Percentiles rank a stretch among this genome's conserved stretches.
phyloP scores from a whole-genome alignment of 2,888 invertebrate species.

The Yponomeuta plumbellus region DNA sequence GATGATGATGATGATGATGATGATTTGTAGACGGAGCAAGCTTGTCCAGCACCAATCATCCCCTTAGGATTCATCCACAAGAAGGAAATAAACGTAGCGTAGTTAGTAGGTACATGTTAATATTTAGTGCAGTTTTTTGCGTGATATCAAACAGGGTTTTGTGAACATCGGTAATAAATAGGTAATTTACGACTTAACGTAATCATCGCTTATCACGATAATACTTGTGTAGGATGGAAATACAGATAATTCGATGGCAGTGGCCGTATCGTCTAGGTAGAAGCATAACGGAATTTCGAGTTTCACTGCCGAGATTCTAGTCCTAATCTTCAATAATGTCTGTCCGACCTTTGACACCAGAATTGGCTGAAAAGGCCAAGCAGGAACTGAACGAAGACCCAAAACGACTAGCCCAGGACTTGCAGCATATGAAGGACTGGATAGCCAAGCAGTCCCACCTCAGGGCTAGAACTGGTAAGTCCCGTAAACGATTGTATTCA shows the following conservation, averaged over 20 bases:
- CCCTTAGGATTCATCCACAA: no score
- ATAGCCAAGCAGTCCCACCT: conserved; percentile 74
- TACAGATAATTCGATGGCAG: background rate
- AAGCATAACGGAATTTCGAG: background rate
- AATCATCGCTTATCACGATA: background rate
- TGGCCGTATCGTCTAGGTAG: background rate
- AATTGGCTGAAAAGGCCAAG: conserved; percentile 57
- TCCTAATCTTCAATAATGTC: background rate
- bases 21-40: no score
- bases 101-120: background rate
- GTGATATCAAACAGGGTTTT: background rate
- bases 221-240: background rate
- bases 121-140: background rate
- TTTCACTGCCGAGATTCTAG: background rate
- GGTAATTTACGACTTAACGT: background rate
- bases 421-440: conserved; percentile 75
- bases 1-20: no score
- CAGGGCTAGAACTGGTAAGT: conserved; percentile 46
- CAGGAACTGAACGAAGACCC: conserved; percentile 74
- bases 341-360: conserved; percentile 31
- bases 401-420: conserved; percentile 54
- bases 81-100: no score
- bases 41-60: no score
- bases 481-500: background rate
- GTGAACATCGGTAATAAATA: background rate